phyloP scores from a whole-genome alignment of 1,140 invertebrate genomes.

The Vollenhovia emeryi region DNA sequence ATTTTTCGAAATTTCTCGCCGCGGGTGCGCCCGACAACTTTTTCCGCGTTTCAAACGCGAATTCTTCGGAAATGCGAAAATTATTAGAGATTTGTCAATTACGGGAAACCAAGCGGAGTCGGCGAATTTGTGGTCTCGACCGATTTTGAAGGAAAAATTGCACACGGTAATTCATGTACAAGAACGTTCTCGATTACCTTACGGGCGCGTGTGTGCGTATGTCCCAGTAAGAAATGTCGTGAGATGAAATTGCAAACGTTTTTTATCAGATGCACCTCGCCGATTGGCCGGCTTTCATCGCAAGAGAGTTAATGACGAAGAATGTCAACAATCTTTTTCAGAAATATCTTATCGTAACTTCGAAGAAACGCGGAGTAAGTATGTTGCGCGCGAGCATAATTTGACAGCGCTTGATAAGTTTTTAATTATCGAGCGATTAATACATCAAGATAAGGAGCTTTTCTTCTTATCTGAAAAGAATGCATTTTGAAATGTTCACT shows the following conservation, averaged over 20 bases:
- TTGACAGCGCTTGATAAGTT: constrained; percentile 36
- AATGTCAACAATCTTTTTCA: constrained; percentile 37
- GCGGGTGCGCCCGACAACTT: background rate
- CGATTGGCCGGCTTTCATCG: constrained; percentile 26
- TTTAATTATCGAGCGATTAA: constrained; percentile 45
- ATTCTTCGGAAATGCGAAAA: background rate
- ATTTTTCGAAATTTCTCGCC: background rate
- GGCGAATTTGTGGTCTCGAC: background rate
- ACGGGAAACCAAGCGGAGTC: background rate
- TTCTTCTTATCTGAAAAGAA: constrained; percentile 6
- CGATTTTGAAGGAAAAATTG: background rate
- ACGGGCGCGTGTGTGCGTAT: background rate
- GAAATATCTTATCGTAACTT: constrained; percentile 52
- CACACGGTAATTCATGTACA: constrained; percentile 4
- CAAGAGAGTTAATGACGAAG: background rate
- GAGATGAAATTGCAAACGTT: constrained; percentile 17
- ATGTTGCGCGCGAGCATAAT: constrained; percentile 7
- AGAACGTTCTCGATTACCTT: background rate
- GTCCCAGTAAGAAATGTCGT: constrained; percentile 7
- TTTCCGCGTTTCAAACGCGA: background rate
- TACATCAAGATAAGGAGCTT: constrained; percentile 19
- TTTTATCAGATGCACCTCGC: constrained; percentile 32
- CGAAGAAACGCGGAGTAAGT: constrained; percentile 18
- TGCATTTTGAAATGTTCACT: background rate
- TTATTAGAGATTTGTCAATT: background rate